Evolutionary conservation across 64 coral and sea anemone species (phyloP).

Genomic region (Actinia equina): DNA sequence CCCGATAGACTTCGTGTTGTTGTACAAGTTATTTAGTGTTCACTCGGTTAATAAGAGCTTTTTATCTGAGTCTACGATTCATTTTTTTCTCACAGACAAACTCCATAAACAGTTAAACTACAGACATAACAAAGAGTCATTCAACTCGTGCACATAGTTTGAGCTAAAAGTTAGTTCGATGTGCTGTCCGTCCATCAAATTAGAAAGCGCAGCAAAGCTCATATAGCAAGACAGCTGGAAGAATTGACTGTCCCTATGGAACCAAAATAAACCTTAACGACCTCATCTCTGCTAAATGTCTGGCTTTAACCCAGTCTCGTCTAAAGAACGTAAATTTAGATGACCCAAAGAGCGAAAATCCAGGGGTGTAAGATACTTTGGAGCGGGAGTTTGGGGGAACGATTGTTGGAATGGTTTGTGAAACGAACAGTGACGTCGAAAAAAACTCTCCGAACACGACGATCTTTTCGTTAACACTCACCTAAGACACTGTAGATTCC

Average conservation of each 20-base stretch:
- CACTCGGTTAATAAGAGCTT: neutral
- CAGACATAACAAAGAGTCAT: neutral
- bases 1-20: neutral
- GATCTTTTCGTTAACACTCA: neutral
- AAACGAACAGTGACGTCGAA: neutral
- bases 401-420: neutral
- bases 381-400: neutral
- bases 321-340: neutral
- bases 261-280: conserved; percentile 11
- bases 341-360: neutral
- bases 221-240: conserved; percentile 11
- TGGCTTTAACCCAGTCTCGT: neutral
- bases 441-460: neutral
- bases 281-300: neutral
- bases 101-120: conserved; percentile 4
- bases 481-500: neutral
- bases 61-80: neutral
- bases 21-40: too few relatives aligned
- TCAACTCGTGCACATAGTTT: neutral
- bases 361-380: neutral
- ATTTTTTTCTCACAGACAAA: neutral
- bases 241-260: neutral
- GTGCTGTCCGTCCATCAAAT: neutral
- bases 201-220: neutral
- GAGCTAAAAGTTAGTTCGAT: neutral